Evolutionary conservation across 2,888 invertebrate genomes (phyloP).

Genomic region (Trissolcus japonicus): DNA sequence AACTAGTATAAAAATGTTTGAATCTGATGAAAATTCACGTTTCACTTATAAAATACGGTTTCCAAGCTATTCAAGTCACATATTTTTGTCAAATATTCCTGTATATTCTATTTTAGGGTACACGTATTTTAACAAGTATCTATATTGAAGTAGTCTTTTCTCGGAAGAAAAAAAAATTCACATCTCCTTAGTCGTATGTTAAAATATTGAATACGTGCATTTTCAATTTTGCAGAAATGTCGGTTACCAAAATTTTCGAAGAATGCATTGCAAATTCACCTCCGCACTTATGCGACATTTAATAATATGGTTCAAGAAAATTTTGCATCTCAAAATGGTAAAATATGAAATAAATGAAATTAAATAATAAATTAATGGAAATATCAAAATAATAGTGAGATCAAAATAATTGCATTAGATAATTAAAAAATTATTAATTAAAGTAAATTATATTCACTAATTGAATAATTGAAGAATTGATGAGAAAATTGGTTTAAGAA

Average conservation of each 20-base stretch:
- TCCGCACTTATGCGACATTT: constrained; percentile 21
- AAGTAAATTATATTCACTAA: no score
- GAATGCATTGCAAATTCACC: constrained; percentile 28
- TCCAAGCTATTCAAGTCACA: constrained; percentile 4
- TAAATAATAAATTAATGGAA: no score
- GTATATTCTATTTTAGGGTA: constrained; percentile 15
- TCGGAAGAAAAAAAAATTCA: constrained; percentile 20
- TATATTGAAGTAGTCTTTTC: constrained; percentile 42
- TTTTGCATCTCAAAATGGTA: not conserved
- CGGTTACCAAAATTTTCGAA: constrained; percentile 25
- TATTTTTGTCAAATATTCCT: constrained; percentile 20
- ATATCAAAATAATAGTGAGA: not conserved
- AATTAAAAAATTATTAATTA: no score
- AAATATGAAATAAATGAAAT: no score
- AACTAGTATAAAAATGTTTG: no score
- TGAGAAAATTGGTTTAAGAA: no score
- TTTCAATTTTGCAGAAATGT: constrained; percentile 36
- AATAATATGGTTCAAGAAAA: constrained; percentile 22
- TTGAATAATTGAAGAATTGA: no score
- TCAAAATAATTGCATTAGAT: no score
- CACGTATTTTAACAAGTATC: constrained; percentile 40
- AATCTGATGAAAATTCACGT: not conserved
- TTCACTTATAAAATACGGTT: not conserved
- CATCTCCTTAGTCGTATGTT: constrained; percentile 36
- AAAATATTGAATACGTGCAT: constrained; percentile 41